phyloP scores from a whole-genome alignment of 2,113 vertebrate species.

The Daubentonia madagascariensis region DNA sequence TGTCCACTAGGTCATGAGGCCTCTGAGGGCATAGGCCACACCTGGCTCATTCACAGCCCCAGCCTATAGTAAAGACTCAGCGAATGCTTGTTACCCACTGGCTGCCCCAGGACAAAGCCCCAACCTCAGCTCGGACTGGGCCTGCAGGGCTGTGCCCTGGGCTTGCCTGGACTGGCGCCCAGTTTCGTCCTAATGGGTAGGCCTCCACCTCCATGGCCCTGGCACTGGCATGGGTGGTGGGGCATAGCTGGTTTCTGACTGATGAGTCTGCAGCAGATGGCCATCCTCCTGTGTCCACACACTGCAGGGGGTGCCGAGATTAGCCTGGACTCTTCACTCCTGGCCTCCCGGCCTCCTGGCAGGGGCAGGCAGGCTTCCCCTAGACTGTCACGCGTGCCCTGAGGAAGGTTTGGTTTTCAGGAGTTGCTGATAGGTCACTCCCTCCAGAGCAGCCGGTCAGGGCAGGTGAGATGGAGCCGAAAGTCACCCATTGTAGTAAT shows the following conservation, averaged over 20 bases:
- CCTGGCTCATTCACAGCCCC: neutral
- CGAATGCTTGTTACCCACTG: accelerated
- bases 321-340: neutral
- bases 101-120: neutral
- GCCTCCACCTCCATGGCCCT: neutral
- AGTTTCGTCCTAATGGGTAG: neutral
- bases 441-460: neutral
- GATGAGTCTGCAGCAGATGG: neutral
- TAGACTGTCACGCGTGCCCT: neutral
- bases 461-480: neutral
- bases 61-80: neutral
- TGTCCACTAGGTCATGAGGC: accelerated
- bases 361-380: accelerated
- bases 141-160: neutral
- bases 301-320: neutral
- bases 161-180: conserved; percentile 1
- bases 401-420: neutral
- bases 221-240: accelerated
- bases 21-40: neutral
- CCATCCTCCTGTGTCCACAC: no score
- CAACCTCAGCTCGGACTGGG: neutral
- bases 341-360: neutral
- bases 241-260: neutral
- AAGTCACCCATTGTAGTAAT: neutral
- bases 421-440: neutral